phyloP scores from a whole-genome alignment of 1,140 invertebrate species.

The Sipha flava region DNA sequence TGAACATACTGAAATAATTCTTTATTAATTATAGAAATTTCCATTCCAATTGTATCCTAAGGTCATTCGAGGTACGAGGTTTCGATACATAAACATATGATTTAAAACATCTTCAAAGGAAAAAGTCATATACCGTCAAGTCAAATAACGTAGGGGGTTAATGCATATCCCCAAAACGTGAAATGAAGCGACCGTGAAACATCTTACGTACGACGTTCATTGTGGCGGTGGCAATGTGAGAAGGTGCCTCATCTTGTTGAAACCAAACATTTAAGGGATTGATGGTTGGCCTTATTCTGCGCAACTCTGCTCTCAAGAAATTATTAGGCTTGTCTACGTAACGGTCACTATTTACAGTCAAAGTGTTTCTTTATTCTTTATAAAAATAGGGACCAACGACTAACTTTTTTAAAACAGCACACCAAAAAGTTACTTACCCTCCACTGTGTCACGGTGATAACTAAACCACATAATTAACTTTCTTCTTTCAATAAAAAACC shows the following conservation, averaged over 20 bases:
- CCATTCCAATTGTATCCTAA: background rate
- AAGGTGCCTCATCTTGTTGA: slow-evolving; percentile 36
- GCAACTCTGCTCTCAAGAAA: background rate
- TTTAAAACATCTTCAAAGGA: background rate
- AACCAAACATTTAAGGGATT: slow-evolving; percentile 35
- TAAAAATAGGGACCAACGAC: no score
- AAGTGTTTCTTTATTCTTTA: no score
- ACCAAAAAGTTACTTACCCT: no score
- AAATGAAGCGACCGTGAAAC: slow-evolving; percentile 22
- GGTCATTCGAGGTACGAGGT: background rate
- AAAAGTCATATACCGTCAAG: background rate
- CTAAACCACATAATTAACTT: background rate
- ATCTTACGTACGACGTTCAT: background rate
- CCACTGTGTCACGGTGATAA: background rate
- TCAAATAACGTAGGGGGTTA: slow-evolving; percentile 11
- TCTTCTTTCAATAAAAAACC: background rate
- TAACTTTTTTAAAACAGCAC: no score
- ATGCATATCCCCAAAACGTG: slow-evolving; percentile 29
- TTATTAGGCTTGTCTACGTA: no score
- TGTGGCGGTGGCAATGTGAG: slow-evolving; percentile 22
- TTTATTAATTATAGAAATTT: background rate
- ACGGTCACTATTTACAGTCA: no score
- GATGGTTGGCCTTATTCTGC: slow-evolving; percentile 13
- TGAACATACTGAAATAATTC: background rate
- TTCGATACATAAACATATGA: background rate